Conservation (phyloP, 2,888 invertebrate genomes). For the Lithophane ornitopus region DNA sequence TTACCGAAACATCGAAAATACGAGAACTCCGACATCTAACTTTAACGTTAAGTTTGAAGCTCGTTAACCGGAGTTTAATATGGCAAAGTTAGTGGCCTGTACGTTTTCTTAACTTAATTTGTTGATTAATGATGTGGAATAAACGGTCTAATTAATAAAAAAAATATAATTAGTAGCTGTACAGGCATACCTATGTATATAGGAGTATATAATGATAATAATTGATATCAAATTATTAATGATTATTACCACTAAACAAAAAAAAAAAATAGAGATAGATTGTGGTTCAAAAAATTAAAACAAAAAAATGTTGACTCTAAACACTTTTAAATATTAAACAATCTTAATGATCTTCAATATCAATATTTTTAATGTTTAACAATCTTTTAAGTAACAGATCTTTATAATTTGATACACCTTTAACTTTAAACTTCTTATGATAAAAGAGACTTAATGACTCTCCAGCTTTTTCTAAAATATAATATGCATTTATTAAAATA, state of each 20-base stretch:
- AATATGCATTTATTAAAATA: neutral
- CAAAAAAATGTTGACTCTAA: neutral
- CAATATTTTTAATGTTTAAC: neutral
- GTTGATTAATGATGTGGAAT: conserved; percentile 7
- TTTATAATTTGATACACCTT: conserved; percentile 27
- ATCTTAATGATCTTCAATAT: too few species aligned
- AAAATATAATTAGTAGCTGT: neutral
- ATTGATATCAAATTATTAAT: neutral
- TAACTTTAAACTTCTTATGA: conserved; percentile 4
- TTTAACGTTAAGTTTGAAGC: conserved; percentile 35
- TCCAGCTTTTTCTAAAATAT: neutral
- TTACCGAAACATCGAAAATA: conserved; percentile 34
- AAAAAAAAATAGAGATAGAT: neutral
- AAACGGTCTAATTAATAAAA: neutral
- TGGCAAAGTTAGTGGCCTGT: conserved; percentile 30
- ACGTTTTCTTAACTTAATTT: conserved; percentile 36
- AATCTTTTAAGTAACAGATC: neutral
- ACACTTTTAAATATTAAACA: neutral
- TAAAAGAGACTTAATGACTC: neutral
- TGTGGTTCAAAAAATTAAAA: too few species aligned
- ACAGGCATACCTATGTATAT: neutral
- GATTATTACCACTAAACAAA: neutral
- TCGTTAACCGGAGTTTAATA: conserved; percentile 48
- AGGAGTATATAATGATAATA: neutral
- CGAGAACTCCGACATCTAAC: conserved; percentile 23